Base-by-base conservation (phyloP, 2,888 invertebrate species). In the Noctua janthe region DNA sequence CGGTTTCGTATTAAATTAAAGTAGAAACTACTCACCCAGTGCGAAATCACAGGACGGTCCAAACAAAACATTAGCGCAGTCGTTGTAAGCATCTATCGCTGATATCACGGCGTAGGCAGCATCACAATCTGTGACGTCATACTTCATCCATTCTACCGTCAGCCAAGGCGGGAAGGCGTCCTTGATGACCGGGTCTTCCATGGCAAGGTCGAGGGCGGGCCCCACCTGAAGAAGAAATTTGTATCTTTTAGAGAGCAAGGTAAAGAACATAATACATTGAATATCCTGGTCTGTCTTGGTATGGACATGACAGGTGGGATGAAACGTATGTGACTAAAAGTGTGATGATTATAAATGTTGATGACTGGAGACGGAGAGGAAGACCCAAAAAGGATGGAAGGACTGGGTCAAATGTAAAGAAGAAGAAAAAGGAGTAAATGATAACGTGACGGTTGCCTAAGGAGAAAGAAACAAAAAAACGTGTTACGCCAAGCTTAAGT, bases 41-140 rank as follows among this genome's bases (percentile, higher is more conserved):
- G 98, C 98, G 93, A 98, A 98, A 91, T 99, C 99, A 90, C 99
- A 99, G 1, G 98, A 97, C 0, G 98, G 98, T 17, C 99, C 99
- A 89, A 99, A 98, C 91, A 98, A 98, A 0, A 98, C 98, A 91
- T 98, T 98, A 0, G 98, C 98, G 93, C 98, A 98, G 90, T 98
- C 97, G 81, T 97, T 97, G 92, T 98, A 98, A 2, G 98, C 98
- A 89, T 98, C 98, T 90, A 98, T 98, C 1, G 98, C 98, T 0
- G 97, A 97, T 74, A 98, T 98, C 74, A 98, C 97, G 0, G 98
- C 98, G 92, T 98, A 97, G 1, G 98, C 98, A 3, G 98, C 98
- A 88, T 98, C 98, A 86, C 98, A 98, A 82, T 97, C 97, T 0
- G 92, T 93, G 91, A 98, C 98, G 92, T 98, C 98, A 88, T 98